Percentiles rank a stretch among this genome's conserved stretches.
These are phyloP conservation scores for Neuroscelio doddi DNA, from an alignment of 2,888 invertebrate species.

Conservation along the genomic window DNA sequence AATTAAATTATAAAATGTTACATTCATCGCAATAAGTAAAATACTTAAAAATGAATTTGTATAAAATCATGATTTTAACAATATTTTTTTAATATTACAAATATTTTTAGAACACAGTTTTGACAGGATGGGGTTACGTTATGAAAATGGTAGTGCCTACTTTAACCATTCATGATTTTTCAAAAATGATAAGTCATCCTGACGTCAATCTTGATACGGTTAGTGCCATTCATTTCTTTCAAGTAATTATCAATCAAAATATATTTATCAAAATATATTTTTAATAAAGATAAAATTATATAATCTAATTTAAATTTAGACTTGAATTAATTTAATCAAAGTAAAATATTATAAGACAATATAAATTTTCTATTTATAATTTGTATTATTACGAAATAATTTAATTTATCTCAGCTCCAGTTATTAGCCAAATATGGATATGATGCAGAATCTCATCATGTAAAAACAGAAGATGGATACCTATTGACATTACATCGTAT, in stretches of 20 bases:
- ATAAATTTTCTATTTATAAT: no score
- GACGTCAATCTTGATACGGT: slow-evolving; percentile 60
- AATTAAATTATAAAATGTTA: no score
- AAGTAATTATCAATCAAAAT: no score
- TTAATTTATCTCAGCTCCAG: slow-evolving; percentile 50
- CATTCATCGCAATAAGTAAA: background rate
- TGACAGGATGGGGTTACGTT: slow-evolving; percentile 58
- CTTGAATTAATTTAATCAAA: no score
- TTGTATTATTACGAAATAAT: background rate
- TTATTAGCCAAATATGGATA: slow-evolving; percentile 60
- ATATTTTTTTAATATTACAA: no score
- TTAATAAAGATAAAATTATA: no score
- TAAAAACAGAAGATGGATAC: slow-evolving; percentile 60
- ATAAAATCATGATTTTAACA: no score
- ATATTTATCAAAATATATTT: no score
- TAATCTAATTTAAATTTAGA: no score
- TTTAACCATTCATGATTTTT: slow-evolving; percentile 57
- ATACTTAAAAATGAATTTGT: no score
- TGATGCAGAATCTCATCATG: slow-evolving; percentile 52
- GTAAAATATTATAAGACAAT: no score
- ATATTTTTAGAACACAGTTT: slow-evolving; percentile 53
- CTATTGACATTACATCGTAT: slow-evolving; percentile 59
- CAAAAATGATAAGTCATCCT: slow-evolving; percentile 60
- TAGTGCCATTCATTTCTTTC: slow-evolving; percentile 8
- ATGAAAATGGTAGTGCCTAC: slow-evolving; percentile 55